phyloP scores from a whole-genome alignment of 2,113 vertebrate genomes.

The Tenrec ecaudatus region DNA sequence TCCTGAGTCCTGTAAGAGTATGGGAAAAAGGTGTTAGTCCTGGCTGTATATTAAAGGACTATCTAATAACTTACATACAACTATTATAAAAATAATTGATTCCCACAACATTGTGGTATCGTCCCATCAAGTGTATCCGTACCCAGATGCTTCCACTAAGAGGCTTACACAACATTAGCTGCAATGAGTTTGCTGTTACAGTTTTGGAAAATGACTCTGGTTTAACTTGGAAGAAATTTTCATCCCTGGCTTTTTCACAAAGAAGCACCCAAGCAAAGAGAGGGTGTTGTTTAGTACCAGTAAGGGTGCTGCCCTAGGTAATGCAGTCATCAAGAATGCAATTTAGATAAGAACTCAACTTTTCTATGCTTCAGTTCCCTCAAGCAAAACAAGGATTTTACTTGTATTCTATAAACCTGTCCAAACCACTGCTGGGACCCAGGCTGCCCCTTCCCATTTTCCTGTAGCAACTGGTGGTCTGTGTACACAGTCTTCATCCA shows the following conservation, averaged over 20 bases:
- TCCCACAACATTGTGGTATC: accelerated
- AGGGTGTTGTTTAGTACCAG: not conserved
- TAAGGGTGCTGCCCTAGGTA: not conserved
- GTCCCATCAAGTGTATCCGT: not conserved
- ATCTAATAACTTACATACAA: no score
- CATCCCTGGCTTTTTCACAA: not conserved
- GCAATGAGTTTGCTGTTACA: not conserved
- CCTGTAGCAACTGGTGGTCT: not conserved
- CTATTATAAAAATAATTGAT: accelerated
- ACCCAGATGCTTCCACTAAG: not conserved
- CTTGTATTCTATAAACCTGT: not conserved
- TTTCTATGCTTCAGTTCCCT: not conserved
- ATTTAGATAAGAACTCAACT: not conserved
- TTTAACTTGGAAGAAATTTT: not conserved
- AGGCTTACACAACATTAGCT: accelerated
- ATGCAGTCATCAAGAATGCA: not conserved
- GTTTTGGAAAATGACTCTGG: not conserved
- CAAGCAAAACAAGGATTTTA: not conserved
- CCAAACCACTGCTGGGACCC: not conserved
- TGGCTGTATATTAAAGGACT: accelerated
- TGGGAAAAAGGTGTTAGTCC: accelerated
- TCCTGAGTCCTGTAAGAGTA: accelerated
- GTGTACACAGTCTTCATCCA: not conserved
- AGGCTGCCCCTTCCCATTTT: not conserved
- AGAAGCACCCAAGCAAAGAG: not conserved